A percentile compares a stretch with the other conserved stretches of the same genome.
Evolutionary conservation across 2,113 vertebrate genomes (phyloP).

Genomic region (Columba livia): DNA sequence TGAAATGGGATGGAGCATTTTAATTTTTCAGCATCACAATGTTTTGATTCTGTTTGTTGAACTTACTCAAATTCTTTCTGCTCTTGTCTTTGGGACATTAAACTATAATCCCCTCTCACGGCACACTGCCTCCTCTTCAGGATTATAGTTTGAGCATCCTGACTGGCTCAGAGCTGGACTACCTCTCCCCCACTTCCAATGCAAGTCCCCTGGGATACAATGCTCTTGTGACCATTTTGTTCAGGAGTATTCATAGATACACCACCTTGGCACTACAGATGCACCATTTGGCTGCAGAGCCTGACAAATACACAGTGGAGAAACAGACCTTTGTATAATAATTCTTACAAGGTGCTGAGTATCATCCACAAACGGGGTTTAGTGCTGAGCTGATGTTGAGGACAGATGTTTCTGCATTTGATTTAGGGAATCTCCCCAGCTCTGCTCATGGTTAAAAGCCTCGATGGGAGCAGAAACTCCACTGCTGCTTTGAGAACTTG

Average conservation of each 20-base stretch:
- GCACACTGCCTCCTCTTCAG: not conserved
- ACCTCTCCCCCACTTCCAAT: not conserved
- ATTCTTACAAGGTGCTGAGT: not conserved
- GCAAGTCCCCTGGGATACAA: not conserved
- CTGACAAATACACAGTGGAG: not conserved
- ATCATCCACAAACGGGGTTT: not conserved
- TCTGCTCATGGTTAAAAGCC: not conserved
- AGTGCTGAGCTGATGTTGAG: accelerated
- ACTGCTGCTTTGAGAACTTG: not conserved
- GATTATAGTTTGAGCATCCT: not conserved
- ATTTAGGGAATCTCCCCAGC: not conserved
- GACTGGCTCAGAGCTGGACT: not conserved
- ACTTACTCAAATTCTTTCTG: not conserved
- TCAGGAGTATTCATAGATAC: not conserved
- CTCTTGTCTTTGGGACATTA: not conserved
- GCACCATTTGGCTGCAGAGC: not conserved
- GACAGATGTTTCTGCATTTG: accelerated
- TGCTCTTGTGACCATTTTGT: not conserved
- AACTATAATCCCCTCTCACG: not conserved
- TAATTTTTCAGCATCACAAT: not conserved
- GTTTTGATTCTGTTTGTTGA: not conserved
- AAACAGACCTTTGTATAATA: not conserved
- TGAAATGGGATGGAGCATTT: not conserved
- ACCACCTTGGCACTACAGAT: not conserved
- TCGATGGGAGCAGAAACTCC: accelerated